Base-by-base conservation (phyloP, 1,140 invertebrate genomes). In the Lutraria rhynchaena region DNA sequence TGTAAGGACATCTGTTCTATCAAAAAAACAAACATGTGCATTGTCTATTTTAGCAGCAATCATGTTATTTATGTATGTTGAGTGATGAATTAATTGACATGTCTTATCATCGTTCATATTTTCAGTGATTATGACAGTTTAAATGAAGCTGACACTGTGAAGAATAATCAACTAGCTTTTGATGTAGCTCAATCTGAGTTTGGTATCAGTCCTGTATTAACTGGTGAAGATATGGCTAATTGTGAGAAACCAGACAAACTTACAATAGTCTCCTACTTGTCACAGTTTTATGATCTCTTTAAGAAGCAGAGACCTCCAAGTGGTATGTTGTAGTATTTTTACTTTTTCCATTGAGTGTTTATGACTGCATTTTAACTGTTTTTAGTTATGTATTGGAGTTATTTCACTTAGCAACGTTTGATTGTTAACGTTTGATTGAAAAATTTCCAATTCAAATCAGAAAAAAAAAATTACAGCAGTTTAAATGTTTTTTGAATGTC, bases 121-220 rank as follows among this genome's bases (percentile, higher is more conserved):
- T 86, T 13, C 87, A 92, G 91, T 65, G 96, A 97, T 87, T 95
- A 95, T 86, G 89, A 92, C 84, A 93, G 94, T 41, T 92, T 97
- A 37, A 94, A 95, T 75, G 92, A 94, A 74, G 94, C 95, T 65
- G 95, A 96, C 85, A 90, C 94, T 17, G 90, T 92, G 44, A 93
- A 94, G 85, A 96, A 96, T 90, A 96, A 96, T 92, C 96, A 97
- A 89, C 87, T 96, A 70, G 96, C 96, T 22, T 97, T 97, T 91
- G 95, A 96, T 89, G 94, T 96, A 65, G 93, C 97, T 7, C 95
- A 97, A 87, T 94, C 94, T 57, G 96, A 97, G 90, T 91, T 95
- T 85, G 95, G 95, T 53, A 95, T 98, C 85, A 92, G 94, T 31
- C 95, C 96, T n/a, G 95, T 95, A 49, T 96, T 97, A 95, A 95